Evolutionary conservation across 2,113 vertebrate species (phyloP).

Genomic region (Phalacrocorax brasilianus): DNA sequence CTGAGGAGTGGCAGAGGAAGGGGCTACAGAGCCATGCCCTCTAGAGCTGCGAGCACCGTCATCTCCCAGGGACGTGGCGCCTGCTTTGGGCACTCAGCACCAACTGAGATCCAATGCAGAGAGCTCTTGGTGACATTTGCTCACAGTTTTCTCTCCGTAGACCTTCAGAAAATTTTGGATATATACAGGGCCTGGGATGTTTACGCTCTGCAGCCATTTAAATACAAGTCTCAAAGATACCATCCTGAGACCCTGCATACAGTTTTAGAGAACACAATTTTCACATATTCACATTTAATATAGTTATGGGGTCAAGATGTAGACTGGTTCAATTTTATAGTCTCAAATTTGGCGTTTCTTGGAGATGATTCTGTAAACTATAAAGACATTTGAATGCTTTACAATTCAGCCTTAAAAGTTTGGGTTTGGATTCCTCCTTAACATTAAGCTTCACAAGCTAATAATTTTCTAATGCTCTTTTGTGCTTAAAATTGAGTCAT

Average conservation of each 20-base stretch:
- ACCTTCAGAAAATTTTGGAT: background rate
- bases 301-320: background rate
- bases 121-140: background rate
- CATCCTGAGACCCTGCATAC: background rate
- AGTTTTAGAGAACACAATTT: background rate
- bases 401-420: background rate
- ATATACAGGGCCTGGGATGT: background rate
- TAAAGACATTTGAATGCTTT: background rate
- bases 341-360: background rate
- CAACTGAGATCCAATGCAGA: fast-evolving
- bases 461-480: background rate
- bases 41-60: background rate
- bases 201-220: background rate
- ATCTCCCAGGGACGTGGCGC: background rate
- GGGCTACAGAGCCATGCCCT: background rate
- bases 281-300: background rate
- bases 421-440: background rate
- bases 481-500: background rate
- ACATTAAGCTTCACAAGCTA: background rate
- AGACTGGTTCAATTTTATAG: background rate
- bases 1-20: background rate
- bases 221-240: background rate
- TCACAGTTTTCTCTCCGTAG: background rate
- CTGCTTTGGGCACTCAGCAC: background rate
- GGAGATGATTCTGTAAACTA: background rate